Base-by-base conservation (phyloP, 2,797 vertebrate genomes). In the Calcarius lapponicus region DNA sequence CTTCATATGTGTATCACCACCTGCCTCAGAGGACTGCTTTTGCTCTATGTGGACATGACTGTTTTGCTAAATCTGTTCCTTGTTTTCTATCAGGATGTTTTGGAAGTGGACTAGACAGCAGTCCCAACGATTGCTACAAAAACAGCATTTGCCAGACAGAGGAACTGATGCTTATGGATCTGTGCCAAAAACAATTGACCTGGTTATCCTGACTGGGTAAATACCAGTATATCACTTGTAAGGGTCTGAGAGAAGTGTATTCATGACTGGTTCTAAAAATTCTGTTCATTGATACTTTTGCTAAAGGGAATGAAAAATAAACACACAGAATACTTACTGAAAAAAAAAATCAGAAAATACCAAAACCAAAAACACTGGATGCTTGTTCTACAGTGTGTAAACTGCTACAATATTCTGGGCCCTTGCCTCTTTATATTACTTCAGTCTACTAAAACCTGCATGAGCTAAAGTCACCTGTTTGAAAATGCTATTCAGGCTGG, bases 41-140 rank as follows among this genome's bases (percentile, higher is more conserved):
- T 95, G 67, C 92, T 96, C 87, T 80, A 0, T 36, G 6, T 73
- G 92, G 94, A 95, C 73, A 83, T 93, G 82, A 78, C 87, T 96
- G 43, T 91, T 97, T 95, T 96, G 83, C 96, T 97, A 94, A 97
- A 96, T 94, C 86, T 90, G 70, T 45, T 94, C 78, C 96, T 97
- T 97, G 86, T 95, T 97, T 97, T 96, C 93, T 81, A 91, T 87
- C 95, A 97, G 92, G 70, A 86, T 95, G 95, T 97, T 97, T 94
- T 97, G 96, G 82, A 95, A 95, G 81, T 87, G 70, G 36, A 54
- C 78, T 94, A 97, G 96, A 97, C 93, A 93, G 96, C 96, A 96
- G 82, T 66, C 67, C 70, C 24, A 42, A 70, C 4, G 65, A 95
- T 91, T 78, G 66, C 73, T 70, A 88, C 66, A 91, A 96, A 98